These are phyloP conservation scores for Drosophila albomicans DNA, from an alignment of 1,140 invertebrate species.

Conservation along the genomic window DNA sequence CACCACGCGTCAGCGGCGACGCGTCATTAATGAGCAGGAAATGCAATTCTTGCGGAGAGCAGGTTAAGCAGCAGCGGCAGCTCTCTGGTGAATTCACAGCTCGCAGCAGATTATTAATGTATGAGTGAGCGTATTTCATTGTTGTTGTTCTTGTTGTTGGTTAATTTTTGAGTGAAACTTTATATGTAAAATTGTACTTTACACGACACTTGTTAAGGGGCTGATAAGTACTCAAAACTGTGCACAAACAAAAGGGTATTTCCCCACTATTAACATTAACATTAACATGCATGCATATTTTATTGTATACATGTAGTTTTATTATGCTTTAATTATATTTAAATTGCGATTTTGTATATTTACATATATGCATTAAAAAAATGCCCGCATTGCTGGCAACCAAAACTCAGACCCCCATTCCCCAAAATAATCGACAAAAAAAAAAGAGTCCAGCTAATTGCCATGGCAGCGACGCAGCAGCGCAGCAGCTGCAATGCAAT, in stretches of 20 bases:
- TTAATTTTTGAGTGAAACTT: conserved; percentile 47
- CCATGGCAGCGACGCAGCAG: conserved; percentile 61
- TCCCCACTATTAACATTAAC: conserved; percentile 3
- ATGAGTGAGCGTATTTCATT: conserved; percentile 28
- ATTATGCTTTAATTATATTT: not conserved
- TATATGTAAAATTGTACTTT: conserved; percentile 18
- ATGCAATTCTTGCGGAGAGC: conserved; percentile 64
- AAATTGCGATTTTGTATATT: not conserved
- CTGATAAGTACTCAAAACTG: not conserved
- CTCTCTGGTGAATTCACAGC: conserved; percentile 36
- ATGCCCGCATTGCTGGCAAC: conserved; percentile 9
- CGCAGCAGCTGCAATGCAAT: conserved; percentile 70
- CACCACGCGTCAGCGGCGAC: conserved; percentile 54
- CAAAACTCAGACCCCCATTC: not conserved
- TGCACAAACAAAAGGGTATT: conserved; percentile 11
- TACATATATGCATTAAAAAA: conserved; percentile 11
- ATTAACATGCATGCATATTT: not conserved
- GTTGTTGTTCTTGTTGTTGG: conserved; percentile 28
- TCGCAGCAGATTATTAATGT: conserved; percentile 31
- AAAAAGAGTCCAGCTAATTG: conserved; percentile 69
- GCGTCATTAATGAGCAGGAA: conserved; percentile 70
- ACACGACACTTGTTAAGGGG: conserved; percentile 22
- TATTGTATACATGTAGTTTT: not conserved
- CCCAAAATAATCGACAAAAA: not conserved
- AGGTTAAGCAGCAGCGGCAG: conserved; percentile 22